Evolutionary conservation across 1,140 invertebrate species (phyloP).

Genomic region (Bombus terrestris): DNA sequence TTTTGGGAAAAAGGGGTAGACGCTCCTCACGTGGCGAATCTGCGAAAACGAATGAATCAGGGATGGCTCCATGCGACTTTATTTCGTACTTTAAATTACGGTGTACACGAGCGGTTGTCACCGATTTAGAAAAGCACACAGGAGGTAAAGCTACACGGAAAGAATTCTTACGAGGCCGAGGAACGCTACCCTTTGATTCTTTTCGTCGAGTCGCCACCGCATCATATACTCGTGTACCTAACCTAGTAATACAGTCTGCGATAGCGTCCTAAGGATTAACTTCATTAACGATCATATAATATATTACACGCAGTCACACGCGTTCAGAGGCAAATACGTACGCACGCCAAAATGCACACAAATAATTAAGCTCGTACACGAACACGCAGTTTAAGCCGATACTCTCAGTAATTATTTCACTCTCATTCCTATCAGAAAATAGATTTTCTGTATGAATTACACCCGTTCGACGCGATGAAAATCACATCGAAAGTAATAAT

Average conservation of each 20-base stretch:
- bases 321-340: slow-evolving; percentile 61
- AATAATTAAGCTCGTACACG: slow-evolving; percentile 59
- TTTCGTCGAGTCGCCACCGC: slow-evolving; percentile 72
- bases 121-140: not conserved
- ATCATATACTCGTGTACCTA: slow-evolving; percentile 76
- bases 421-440: slow-evolving; percentile 53
- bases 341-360: slow-evolving; percentile 62
- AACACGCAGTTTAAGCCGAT: slow-evolving; percentile 64
- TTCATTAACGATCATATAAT: slow-evolving; percentile 76
- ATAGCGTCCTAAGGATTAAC: slow-evolving; percentile 79
- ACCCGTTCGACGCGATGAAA: not conserved
- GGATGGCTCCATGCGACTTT: slow-evolving; percentile 9
- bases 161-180: slow-evolving; percentile 2
- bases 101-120: not conserved
- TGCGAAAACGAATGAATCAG: slow-evolving; percentile 44
- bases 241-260: slow-evolving; percentile 82
- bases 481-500: not conserved
- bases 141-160: slow-evolving; percentile 3
- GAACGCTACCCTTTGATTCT: slow-evolving; percentile 25
- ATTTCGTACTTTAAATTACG: not conserved
- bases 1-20: slow-evolving; percentile 52
- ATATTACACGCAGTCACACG: slow-evolving; percentile 79
- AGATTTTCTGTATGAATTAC: slow-evolving; percentile 38
- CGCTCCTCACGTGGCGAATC: slow-evolving; percentile 67
- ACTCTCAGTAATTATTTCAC: slow-evolving; percentile 21